Evolutionary conservation across 2,797 vertebrate species (phyloP).

Genomic region (Chelmon rostratus): DNA sequence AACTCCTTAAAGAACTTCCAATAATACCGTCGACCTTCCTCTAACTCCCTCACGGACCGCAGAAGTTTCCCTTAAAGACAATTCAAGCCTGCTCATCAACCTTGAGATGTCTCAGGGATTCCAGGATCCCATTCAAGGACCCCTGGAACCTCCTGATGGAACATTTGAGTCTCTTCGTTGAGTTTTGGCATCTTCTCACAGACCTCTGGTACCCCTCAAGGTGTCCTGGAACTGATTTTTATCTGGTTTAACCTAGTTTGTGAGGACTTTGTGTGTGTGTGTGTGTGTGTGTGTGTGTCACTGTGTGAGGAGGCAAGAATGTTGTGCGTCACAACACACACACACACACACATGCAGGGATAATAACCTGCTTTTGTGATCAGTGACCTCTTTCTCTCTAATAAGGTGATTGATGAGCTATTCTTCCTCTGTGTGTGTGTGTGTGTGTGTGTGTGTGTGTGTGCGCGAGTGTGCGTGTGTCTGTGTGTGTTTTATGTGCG

Average conservation of each 20-base stretch:
- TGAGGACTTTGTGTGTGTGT: not conserved
- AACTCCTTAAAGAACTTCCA: too few relatives aligned
- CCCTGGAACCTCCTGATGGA: not conserved
- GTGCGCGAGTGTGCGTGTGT: conserved; percentile 22
- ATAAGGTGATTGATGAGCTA: conserved; percentile 64
- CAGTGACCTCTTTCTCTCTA: conserved; percentile 35
- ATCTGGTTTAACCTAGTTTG: not conserved
- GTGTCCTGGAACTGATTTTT: not conserved
- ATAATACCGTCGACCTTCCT: too few relatives aligned
- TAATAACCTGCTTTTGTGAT: conserved; percentile 30
- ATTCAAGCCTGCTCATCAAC: too few relatives aligned
- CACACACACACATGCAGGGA: conserved; percentile 20
- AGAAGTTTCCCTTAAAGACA: too few relatives aligned
- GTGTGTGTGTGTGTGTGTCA: not conserved
- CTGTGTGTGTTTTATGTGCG: conserved; percentile 42
- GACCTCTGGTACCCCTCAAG: not conserved
- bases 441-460: conserved; percentile 25
- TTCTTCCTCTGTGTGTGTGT: conserved; percentile 26
- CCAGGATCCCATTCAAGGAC: not conserved
- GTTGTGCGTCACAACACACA: conserved; percentile 29
- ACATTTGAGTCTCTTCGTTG: not conserved
- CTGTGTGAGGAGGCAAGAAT: conserved; percentile 21
- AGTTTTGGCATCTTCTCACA: not conserved
- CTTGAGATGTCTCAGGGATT: too few relatives aligned
- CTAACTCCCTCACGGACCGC: too few relatives aligned